A percentile compares a stretch with the other conserved stretches of the same genome.
Conservation (phyloP, 2,797 vertebrate genomes). For the Selene dorsalis region DNA sequence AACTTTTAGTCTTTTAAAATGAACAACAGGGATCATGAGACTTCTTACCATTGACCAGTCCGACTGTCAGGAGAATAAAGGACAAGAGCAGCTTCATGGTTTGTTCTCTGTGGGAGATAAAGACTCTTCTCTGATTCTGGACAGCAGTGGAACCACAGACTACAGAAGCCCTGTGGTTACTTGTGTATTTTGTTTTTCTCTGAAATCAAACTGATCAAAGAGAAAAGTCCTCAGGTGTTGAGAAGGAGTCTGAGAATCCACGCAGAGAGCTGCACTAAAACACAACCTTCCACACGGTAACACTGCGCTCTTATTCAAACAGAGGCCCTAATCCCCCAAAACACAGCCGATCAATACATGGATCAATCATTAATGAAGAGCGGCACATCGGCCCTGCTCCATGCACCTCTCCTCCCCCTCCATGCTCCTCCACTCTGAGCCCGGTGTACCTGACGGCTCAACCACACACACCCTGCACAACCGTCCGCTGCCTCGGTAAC, state of each 20-base stretch:
- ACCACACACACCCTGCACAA: background rate
- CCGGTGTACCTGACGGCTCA: background rate
- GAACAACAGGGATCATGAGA: background rate
- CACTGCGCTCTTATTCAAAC: slow-evolving; percentile 69
- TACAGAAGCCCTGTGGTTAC: background rate
- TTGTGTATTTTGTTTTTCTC: background rate
- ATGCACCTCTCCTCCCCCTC: background rate
- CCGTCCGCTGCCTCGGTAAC: background rate
- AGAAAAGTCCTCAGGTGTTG: background rate
- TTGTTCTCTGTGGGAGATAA: slow-evolving; percentile 18
- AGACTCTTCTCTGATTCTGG: slow-evolving; percentile 1
- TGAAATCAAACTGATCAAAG: background rate
- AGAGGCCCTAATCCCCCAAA: slow-evolving; percentile 61
- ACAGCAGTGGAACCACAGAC: slow-evolving; percentile 6
- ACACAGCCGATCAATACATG: slow-evolving; percentile 74
- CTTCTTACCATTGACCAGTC: slow-evolving; percentile 70
- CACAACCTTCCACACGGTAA: slow-evolving; percentile 42
- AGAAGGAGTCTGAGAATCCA: background rate
- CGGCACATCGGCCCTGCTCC: slow-evolving; percentile 19
- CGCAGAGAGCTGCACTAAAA: slow-evolving; percentile 5
- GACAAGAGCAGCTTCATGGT: slow-evolving; percentile 67
- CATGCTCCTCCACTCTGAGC: background rate
- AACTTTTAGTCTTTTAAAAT: background rate
- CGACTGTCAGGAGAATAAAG: slow-evolving; percentile 62
- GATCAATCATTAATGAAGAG: slow-evolving; percentile 79